Evolutionary conservation across 2,888 invertebrate species (phyloP).

Genomic region (Eueremaeus valkanovi): DNA sequence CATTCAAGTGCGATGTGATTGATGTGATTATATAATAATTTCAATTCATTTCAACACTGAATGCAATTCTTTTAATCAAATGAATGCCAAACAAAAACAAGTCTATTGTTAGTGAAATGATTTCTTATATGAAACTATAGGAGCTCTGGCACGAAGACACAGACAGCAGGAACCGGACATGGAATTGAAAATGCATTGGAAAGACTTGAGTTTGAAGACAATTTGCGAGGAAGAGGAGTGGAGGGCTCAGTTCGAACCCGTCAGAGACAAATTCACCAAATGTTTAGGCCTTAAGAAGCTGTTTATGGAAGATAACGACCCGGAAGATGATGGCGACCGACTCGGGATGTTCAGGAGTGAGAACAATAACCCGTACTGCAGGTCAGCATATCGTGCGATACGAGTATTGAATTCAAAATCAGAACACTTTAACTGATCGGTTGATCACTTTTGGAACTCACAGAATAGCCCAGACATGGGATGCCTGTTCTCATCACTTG

Average conservation of each 20-base stretch:
- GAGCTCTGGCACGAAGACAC: neutral
- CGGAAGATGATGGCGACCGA: neutral
- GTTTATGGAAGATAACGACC: slow-evolving; percentile 11
- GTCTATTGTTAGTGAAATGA: neutral
- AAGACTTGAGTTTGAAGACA: slow-evolving; percentile 30
- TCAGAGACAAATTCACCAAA: slow-evolving; percentile 36
- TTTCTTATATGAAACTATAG: neutral
- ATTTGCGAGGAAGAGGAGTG: slow-evolving; percentile 39
- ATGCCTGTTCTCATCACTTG: slow-evolving; percentile 31
- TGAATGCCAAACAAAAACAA: neutral
- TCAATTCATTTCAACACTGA: neutral
- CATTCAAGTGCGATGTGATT: too few relatives aligned
- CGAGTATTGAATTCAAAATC: too few relatives aligned
- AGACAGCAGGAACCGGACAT: neutral
- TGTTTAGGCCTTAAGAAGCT: slow-evolving; percentile 38
- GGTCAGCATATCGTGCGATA: too few relatives aligned
- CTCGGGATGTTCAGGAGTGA: slow-evolving; percentile 1
- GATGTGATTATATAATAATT: too few relatives aligned
- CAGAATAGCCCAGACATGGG: slow-evolving; percentile 33
- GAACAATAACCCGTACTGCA: slow-evolving; percentile 17
- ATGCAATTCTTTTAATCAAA: neutral
- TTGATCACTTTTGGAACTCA: neutral
- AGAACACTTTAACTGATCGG: too few relatives aligned
- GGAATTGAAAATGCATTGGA: slow-evolving; percentile 28
- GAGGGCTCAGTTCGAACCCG: slow-evolving; percentile 30